Conservation (phyloP, 2,113 vertebrate genomes). For the Rousettus leschenaultii region DNA sequence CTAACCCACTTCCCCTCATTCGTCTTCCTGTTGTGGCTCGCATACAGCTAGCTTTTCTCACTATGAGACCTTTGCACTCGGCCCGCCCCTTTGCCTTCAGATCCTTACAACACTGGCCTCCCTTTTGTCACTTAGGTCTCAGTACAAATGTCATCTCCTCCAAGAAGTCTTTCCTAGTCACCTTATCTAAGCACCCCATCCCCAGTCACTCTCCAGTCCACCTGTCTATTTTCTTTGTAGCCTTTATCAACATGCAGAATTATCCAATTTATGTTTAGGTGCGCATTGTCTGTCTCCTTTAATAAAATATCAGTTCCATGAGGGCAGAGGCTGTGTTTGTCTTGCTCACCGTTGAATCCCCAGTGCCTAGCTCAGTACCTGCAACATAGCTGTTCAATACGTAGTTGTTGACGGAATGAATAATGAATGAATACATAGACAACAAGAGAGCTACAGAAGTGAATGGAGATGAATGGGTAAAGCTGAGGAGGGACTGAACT, state of each 20-base stretch:
- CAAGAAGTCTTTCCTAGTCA: background rate
- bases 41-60: background rate
- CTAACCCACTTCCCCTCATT: rapidly evolving
- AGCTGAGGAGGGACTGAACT: background rate
- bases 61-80: background rate
- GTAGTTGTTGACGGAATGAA: background rate
- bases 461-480: background rate
- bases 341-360: background rate
- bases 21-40: background rate
- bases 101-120: background rate
- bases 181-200: background rate
- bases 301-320: background rate
- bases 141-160: background rate
- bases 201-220: background rate
- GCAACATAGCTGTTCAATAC: background rate
- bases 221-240: background rate
- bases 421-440: background rate
- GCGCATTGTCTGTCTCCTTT: background rate
- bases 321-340: background rate
- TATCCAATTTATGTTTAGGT: background rate
- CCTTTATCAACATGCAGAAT: background rate
- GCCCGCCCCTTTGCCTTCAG: background rate
- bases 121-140: background rate
- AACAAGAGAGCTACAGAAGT: background rate
- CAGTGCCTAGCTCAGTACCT: background rate